Evolutionary conservation across 2,888 invertebrate species (phyloP).

Genomic region (Adelphocoris suturalis): DNA sequence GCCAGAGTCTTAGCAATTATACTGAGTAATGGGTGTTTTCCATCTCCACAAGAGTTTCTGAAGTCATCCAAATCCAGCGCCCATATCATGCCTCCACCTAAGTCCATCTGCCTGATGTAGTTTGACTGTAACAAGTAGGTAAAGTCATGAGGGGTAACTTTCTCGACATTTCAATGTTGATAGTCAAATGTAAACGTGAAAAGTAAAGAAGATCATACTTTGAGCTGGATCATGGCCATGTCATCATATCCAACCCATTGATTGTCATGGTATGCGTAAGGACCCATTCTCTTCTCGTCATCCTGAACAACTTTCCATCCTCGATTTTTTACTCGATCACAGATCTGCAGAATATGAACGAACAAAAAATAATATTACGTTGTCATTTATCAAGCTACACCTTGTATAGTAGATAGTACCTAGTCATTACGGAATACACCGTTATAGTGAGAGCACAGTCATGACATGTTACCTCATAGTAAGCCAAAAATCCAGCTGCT

Average conservation of each 20-base stretch:
- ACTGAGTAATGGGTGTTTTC: slow-evolving; percentile 88
- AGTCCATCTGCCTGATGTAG: slow-evolving; percentile 86
- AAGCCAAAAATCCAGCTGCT: slow-evolving; percentile 92
- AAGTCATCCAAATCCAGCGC: slow-evolving; percentile 94
- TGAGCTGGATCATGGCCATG: slow-evolving; percentile 86
- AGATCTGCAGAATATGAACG: slow-evolving; percentile 84
- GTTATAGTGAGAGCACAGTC: no score
- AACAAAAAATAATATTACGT: not conserved
- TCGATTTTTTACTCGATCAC: slow-evolving; percentile 87
- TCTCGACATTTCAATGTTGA: not conserved
- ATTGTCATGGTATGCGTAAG: slow-evolving; percentile 90
- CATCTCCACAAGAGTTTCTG: slow-evolving; percentile 88
- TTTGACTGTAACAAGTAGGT: slow-evolving; percentile 81
- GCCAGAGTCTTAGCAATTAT: slow-evolving; percentile 86
- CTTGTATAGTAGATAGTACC: no score
- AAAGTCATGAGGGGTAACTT: no score
- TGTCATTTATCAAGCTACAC: no score
- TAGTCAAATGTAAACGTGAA: not conserved
- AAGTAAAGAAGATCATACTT: slow-evolving; percentile 78
- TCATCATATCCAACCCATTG: slow-evolving; percentile 97
- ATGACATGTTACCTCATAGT: slow-evolving; percentile 85
- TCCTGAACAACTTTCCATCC: slow-evolving; percentile 92
- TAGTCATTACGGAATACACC: no score
- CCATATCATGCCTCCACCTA: slow-evolving; percentile 95
- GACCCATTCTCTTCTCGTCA: slow-evolving; percentile 88